phyloP scores from a whole-genome alignment of 2,113 vertebrate genomes.

The Phocoena phocoena region DNA sequence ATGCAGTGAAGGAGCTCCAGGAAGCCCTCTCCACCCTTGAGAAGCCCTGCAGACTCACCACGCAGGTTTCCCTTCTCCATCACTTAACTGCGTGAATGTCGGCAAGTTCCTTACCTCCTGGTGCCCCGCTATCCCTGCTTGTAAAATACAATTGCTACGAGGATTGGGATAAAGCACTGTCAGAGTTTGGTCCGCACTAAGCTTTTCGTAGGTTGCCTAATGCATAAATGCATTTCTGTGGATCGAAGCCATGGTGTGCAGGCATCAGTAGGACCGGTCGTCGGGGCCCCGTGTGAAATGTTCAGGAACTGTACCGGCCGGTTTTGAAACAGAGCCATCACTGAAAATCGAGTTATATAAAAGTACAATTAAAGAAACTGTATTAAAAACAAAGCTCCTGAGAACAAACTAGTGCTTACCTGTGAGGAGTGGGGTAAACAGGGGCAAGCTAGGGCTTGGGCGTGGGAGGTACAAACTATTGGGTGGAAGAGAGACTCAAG shows the following conservation, averaged over 20 bases:
- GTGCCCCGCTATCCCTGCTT: neutral
- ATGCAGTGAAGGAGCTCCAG: neutral
- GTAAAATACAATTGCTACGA: neutral
- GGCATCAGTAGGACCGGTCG: accelerated
- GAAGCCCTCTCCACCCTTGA: neutral
- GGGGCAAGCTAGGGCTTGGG: too few species aligned
- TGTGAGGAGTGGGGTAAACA: neutral
- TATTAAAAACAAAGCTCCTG: neutral
- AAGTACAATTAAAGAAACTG: neutral
- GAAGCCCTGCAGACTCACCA: too few species aligned
- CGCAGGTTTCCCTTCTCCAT: neutral
- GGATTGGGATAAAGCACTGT: neutral
- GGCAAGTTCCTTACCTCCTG: neutral
- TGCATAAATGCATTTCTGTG: neutral
- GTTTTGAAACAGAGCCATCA: neutral
- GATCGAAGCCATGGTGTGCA: accelerated
- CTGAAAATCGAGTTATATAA: neutral
- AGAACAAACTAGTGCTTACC: neutral
- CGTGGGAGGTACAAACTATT: neutral
- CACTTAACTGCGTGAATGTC: neutral
- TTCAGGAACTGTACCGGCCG: accelerated
- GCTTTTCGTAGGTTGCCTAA: accelerated
- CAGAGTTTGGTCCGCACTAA: too few species aligned
- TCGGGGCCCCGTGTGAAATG: neutral
- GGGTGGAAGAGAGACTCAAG: neutral